Evolutionary conservation across 2,797 vertebrate genomes (phyloP).

Genomic region (Chaunax sp.): DNA sequence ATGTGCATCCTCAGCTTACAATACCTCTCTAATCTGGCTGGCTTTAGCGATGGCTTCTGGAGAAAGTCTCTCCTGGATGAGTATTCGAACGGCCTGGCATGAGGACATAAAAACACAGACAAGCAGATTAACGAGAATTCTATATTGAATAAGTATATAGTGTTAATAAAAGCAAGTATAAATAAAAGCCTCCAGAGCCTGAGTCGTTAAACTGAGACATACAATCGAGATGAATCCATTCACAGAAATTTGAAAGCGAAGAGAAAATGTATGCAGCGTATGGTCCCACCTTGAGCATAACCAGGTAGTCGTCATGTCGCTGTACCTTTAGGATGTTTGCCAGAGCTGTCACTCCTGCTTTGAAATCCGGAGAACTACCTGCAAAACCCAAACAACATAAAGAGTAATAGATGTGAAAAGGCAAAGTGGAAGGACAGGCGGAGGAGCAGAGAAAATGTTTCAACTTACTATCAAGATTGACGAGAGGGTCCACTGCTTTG

Average conservation of each 20-base stretch:
- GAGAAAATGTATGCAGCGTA: accelerated
- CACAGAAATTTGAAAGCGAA: background rate
- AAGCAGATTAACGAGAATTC: background rate
- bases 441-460: background rate
- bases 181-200: background rate
- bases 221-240: background rate
- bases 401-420: background rate
- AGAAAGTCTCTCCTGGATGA: constrained; percentile 94
- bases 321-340: constrained; percentile 96
- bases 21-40: constrained; percentile 91
- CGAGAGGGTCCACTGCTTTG: constrained; percentile 88
- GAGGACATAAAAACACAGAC: background rate
- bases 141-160: background rate
- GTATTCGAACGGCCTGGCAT: constrained; percentile 92
- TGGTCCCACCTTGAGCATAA: constrained; percentile 94
- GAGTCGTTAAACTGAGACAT: background rate
- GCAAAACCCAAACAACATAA: background rate
- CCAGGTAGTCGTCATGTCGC: constrained; percentile 94
- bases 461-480: constrained; percentile 93
- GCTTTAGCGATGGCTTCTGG: constrained; percentile 93
- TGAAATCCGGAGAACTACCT: constrained; percentile 96
- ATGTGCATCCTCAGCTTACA: constrained; percentile 14
- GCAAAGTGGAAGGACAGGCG: background rate
- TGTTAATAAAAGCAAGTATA: background rate
- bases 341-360: constrained; percentile 94